These are phyloP conservation scores for Trematocara nigrifrons DNA, from an alignment of 2,113 vertebrate species.

Conservation along the genomic window DNA sequence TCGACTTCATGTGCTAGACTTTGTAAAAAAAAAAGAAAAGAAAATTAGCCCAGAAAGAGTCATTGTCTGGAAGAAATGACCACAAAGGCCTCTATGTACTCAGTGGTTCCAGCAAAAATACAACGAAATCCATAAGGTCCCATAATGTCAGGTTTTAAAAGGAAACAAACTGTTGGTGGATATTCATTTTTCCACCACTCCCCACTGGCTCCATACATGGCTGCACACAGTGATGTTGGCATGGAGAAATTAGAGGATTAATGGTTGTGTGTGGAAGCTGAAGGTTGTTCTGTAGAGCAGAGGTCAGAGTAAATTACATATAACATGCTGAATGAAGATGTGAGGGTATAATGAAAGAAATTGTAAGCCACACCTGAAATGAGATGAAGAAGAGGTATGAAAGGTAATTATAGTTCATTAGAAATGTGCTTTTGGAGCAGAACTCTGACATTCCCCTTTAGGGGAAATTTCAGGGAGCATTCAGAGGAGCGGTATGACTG, in stretches of 20 bases:
- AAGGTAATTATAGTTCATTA: constrained; percentile 52
- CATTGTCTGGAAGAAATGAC: background rate
- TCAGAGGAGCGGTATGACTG: constrained; percentile 3
- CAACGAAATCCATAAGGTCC: background rate
- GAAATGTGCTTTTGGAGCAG: constrained; percentile 39
- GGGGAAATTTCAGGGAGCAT: constrained; percentile 30
- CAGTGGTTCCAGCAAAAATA: background rate
- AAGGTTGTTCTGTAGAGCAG: constrained; percentile 22
- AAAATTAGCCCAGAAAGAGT: background rate
- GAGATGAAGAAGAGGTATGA: constrained; percentile 21
- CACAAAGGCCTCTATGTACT: background rate
- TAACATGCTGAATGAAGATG: constrained; percentile 7
- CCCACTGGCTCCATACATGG: background rate
- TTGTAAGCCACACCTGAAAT: constrained; percentile 15
- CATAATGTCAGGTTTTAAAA: background rate
- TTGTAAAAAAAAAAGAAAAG: background rate
- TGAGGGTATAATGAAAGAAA: constrained; percentile 16
- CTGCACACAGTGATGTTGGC: background rate
- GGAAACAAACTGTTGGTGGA: background rate
- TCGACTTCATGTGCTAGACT: background rate
- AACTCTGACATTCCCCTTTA: constrained; percentile 19
- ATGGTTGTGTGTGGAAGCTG: constrained; percentile 7
- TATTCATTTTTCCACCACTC: background rate
- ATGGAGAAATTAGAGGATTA: background rate
- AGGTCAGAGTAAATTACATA: constrained; percentile 42